Percentiles rank a stretch among this genome's conserved stretches.
Conservation (phyloP, 1,140 invertebrate species). For the Schlechtendalia chinensis region DNA sequence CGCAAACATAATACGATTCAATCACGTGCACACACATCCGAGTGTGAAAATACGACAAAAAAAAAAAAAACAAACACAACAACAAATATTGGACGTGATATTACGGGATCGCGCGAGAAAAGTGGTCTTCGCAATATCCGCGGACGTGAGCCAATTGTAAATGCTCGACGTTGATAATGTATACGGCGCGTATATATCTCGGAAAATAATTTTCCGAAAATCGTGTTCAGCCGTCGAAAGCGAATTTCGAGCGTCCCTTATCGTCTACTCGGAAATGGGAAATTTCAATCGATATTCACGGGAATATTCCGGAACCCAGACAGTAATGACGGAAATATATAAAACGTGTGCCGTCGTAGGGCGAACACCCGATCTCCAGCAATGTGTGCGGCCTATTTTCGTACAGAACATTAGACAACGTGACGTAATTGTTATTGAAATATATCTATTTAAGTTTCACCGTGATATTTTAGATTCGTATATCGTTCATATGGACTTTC, state of each 20-base stretch:
- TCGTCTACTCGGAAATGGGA: too few relatives aligned
- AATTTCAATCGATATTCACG: too few relatives aligned
- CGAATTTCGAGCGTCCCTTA: background rate
- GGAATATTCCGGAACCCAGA: too few relatives aligned
- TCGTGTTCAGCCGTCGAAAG: background rate
- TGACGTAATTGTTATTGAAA: too few relatives aligned
- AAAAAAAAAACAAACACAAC: background rate
- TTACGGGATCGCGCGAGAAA: background rate
- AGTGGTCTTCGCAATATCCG: background rate
- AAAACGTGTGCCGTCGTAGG: too few relatives aligned
- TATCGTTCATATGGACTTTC: too few relatives aligned
- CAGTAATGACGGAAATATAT: too few relatives aligned
- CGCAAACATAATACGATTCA: background rate
- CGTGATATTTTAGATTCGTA: too few relatives aligned
- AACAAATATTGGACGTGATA: background rate
- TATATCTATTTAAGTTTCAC: too few relatives aligned
- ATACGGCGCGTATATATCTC: background rate
- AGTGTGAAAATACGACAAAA: background rate
- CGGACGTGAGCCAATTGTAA: background rate
- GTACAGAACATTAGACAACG: too few relatives aligned
- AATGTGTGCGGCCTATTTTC: too few relatives aligned
- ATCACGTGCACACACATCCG: background rate
- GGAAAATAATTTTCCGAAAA: background rate
- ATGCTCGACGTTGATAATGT: background rate
- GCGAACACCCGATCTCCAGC: too few relatives aligned